Base-by-base conservation (phyloP, 2,113 vertebrate genomes). In the Fregata magnificens region DNA sequence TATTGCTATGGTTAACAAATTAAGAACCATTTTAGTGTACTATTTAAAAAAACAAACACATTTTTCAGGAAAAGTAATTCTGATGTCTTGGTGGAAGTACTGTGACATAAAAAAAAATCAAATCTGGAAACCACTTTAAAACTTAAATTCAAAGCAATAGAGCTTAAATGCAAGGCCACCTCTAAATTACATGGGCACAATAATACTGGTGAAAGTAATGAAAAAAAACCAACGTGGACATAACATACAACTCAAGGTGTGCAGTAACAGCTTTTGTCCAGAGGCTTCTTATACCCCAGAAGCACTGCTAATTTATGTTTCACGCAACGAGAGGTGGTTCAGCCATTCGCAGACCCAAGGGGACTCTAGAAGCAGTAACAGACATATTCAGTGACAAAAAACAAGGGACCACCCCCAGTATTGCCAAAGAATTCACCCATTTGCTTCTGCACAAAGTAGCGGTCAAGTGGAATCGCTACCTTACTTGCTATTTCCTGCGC, bases 401-500 rank as follows among this genome's bases (percentile, higher is more conserved):
- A 2, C 40, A 74, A 58, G 29, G 50, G 65, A 61, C 26, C 0
- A 0, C 2, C 3, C 14, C 42, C 40, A 71, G 42, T 1, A 1
- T 24, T 67, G 24, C 20, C 32, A 40, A 61, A 50, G n/a, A 56
- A 88, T 34, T 74, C 9, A 55, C 17, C 42, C 32, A 20, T 34
- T 53, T 71, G 61, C 47, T 67, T 25, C 38, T 59, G n/a, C n/a
- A 44, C 16, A 52, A 71, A 62, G 16, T 13, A 45, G 70, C 0
- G 0, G 19, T 36, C 21, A 66, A 50, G n/a, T 34, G 16, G 50
- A 53, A 67, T n/a, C 3, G 0, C 17, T 29, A 32, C 42, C 26
- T 31, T 40, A 15, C 26, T 91, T 7, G 0, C 1, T 1, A 8
- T 26, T 71, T 59, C 32, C 45, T 16, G 4, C 2, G 0, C 14